phyloP scores from a whole-genome alignment of 92 coral and sea anemone species.

The Anthopleura xanthogrammica region DNA sequence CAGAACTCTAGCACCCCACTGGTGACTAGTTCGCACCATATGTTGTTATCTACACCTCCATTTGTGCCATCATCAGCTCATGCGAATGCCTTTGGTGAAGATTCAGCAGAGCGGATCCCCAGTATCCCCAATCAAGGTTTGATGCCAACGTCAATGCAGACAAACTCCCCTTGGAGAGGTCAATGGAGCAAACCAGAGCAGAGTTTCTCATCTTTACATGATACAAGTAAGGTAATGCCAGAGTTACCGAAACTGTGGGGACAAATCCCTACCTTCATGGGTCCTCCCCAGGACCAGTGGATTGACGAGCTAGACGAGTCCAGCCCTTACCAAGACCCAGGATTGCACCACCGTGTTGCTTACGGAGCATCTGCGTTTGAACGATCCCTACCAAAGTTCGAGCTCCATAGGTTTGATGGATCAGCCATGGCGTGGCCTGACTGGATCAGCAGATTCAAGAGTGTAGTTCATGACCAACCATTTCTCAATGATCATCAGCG shows the following conservation, averaged over 20 bases:
- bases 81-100: too few relatives aligned
- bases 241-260: slow-evolving; percentile 48
- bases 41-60: too few relatives aligned
- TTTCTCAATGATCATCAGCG: too few relatives aligned
- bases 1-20: too few relatives aligned
- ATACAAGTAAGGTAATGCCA: slow-evolving; percentile 3
- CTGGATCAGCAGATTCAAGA: too few relatives aligned
- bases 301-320: slow-evolving; percentile 39
- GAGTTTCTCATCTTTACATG: slow-evolving; percentile 2
- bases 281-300: slow-evolving; percentile 54
- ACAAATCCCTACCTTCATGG: slow-evolving; percentile 41
- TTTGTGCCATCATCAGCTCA: too few relatives aligned
- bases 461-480: too few relatives aligned
- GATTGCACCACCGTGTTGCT: slow-evolving; percentile 17
- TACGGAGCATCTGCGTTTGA: slow-evolving; percentile 39
- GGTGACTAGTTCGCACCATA: too few relatives aligned
- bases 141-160: too few relatives aligned
- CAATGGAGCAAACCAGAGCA: slow-evolving; percentile 32
- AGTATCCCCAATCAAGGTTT: too few relatives aligned
- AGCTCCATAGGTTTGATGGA: slow-evolving; percentile 46
- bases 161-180: slow-evolving; percentile 50
- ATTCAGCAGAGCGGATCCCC: too few relatives aligned
- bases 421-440: slow-evolving; percentile 43
- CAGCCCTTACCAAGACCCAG: slow-evolving; percentile 4
- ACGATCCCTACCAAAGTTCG: slow-evolving; percentile 43